A percentile compares a stretch with the other conserved stretches of the same genome.
Evolutionary conservation across 2,888 invertebrate species (phyloP).

Genomic region (Lomographa bimaculata): DNA sequence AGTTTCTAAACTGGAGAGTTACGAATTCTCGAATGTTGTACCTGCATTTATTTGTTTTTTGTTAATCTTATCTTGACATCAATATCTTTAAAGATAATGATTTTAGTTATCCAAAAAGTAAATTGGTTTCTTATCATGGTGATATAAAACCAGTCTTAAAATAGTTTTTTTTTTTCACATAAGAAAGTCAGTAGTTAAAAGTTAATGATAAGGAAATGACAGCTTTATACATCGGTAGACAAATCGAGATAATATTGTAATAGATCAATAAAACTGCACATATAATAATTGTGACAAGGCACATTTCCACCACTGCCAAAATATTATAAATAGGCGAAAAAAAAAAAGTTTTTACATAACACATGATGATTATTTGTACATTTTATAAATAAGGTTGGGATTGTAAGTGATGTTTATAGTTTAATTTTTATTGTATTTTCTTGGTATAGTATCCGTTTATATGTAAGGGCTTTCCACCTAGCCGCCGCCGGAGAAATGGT

Average conservation of each 20-base stretch:
- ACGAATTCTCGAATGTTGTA: conserved; percentile 83
- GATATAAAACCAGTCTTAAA: conserved; percentile 61
- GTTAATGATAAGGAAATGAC: conserved; percentile 72
- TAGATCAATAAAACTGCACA: conserved; percentile 58
- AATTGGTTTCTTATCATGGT: conserved; percentile 66
- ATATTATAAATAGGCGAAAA: conserved; percentile 62
- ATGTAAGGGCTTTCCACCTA: conserved; percentile 61
- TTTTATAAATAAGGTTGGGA: conserved; percentile 76
- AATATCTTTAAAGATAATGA: conserved; percentile 72
- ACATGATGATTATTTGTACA: conserved; percentile 73
- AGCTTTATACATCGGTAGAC: conserved; percentile 77
- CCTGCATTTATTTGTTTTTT: conserved; percentile 83
- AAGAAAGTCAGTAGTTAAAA: conserved; percentile 79
- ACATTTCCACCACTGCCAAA: conserved; percentile 84
- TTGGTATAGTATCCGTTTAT: conserved; percentile 73
- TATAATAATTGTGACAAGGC: conserved; percentile 79
- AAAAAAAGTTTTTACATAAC: conserved; percentile 51
- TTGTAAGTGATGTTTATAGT: conserved; percentile 79
- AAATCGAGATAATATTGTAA: conserved; percentile 54
- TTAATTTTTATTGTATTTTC: conserved; percentile 75
- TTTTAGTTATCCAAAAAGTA: conserved; percentile 68
- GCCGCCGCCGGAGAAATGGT: conserved; percentile 46
- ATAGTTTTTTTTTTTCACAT: conserved; percentile 68
- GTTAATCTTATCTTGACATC: conserved; percentile 78
- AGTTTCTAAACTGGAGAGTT: conserved; percentile 80